phyloP scores from a whole-genome alignment of 1,140 invertebrate species.

The Archegozetes longisetosus region DNA sequence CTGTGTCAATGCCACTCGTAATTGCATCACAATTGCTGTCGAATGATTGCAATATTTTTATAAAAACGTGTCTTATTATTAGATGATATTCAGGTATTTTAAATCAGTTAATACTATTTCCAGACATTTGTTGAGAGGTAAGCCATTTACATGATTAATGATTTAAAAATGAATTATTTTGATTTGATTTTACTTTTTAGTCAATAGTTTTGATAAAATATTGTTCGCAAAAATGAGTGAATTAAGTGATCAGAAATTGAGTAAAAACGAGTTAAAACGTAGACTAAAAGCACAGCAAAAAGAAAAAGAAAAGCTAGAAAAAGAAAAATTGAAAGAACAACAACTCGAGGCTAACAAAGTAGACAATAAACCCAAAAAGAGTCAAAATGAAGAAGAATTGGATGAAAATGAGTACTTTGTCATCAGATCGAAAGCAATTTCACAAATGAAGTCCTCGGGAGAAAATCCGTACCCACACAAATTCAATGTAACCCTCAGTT shows the following conservation, averaged over 20 bases:
- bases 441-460: conserved; percentile 54
- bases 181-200: too few relatives aligned
- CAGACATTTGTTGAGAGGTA: too few relatives aligned
- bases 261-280: conserved; percentile 71
- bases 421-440: conserved; percentile 53
- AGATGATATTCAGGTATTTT: too few relatives aligned
- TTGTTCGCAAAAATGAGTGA: neutral
- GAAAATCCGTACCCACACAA: conserved; percentile 86
- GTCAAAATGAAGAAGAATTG: conserved; percentile 57
- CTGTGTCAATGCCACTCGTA: too few relatives aligned
- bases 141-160: too few relatives aligned
- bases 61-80: too few relatives aligned
- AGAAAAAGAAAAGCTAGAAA: conserved; percentile 78
- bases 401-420: conserved; percentile 89
- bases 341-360: conserved; percentile 27
- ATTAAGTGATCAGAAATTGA: conserved; percentile 14
- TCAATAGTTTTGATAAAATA: neutral
- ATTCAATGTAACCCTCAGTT: conserved; percentile 76
- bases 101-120: too few relatives aligned
- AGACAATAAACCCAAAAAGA: conserved; percentile 19
- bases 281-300: conserved; percentile 80
- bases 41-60: too few relatives aligned
- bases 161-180: too few relatives aligned
- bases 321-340: conserved; percentile 35
- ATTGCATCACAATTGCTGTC: too few relatives aligned